Percentiles rank a stretch among this genome's conserved stretches.
phyloP scores from a whole-genome alignment of 2,888 invertebrate species.

The Pollenia griseotomentosa region DNA sequence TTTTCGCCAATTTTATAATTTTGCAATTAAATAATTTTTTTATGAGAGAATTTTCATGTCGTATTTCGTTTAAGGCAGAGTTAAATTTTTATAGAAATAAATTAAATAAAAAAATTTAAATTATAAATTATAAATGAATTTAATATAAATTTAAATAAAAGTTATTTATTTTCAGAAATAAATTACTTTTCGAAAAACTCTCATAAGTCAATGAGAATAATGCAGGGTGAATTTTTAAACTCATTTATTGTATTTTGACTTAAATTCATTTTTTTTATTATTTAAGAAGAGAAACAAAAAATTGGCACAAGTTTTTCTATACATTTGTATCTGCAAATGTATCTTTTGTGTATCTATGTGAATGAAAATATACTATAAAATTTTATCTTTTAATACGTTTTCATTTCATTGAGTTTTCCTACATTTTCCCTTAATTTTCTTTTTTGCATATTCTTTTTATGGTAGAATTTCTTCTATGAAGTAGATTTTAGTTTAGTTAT shows the following conservation, averaged over 20 bases:
- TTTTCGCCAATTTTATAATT: conserved; percentile 14
- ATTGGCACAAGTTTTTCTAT: conserved; percentile 53
- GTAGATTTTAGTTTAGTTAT: conserved; percentile 35
- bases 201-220: conserved; percentile 12
- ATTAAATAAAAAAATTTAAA: conserved; percentile 23
- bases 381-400: conserved; percentile 52
- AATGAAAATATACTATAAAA: background rate
- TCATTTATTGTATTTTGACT: conserved; percentile 35
- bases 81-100: conserved; percentile 4
- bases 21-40: conserved; percentile 25
- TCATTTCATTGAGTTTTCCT: conserved; percentile 55
- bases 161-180: background rate
- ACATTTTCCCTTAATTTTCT: conserved; percentile 8
- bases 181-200: background rate
- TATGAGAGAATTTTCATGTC: conserved; percentile 1
- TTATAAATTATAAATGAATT: conserved; percentile 20
- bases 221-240: conserved; percentile 6
- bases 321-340: background rate
- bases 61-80: conserved; percentile 22
- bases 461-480: background rate
- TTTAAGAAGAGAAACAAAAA: conserved; percentile 23
- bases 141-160: conserved; percentile 10
- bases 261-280: background rate
- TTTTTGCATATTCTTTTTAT: conserved; percentile 8
- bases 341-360: background rate